Percentiles rank a stretch among this genome's conserved stretches.
These are phyloP conservation scores for Tyrophagus putrescentiae DNA, from an alignment of 1,140 invertebrate species.

Conservation along the genomic window DNA sequence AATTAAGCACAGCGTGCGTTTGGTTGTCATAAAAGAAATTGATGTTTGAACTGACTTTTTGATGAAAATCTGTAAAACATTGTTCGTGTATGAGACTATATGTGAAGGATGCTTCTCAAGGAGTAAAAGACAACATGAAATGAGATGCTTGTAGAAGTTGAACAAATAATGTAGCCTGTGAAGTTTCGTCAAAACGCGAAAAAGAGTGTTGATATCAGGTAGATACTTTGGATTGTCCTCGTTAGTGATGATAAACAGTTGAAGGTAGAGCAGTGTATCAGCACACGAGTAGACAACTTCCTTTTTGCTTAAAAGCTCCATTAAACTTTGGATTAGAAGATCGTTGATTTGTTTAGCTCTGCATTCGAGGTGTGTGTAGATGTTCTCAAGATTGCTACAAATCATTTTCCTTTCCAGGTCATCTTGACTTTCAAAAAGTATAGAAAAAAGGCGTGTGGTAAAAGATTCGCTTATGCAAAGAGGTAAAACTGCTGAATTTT, in stretches of 20 bases:
- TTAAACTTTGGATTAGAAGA: background rate
- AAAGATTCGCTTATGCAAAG: too few species aligned
- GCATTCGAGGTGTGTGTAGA: background rate
- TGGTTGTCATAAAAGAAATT: background rate
- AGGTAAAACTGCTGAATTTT: too few species aligned
- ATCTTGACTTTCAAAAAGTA: background rate
- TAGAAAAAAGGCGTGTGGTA: too few species aligned
- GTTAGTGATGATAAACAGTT: background rate
- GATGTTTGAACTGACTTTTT: background rate
- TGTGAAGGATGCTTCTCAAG: background rate
- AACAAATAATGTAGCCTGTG: conserved; percentile 15
- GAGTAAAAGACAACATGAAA: background rate
- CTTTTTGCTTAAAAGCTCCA: too few species aligned
- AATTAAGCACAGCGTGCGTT: background rate
- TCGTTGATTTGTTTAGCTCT: background rate
- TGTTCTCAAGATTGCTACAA: background rate
- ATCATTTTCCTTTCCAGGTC: background rate
- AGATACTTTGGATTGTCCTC: background rate
- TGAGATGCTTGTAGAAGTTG: background rate
- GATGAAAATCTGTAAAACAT: background rate
- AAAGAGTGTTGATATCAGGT: background rate
- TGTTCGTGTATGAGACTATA: background rate
- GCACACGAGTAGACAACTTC: too few species aligned
- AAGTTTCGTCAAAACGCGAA: too few species aligned
- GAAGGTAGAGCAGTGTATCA: too few species aligned